phyloP scores from a whole-genome alignment of 2,113 vertebrate species.

The Zapus hudsonius region DNA sequence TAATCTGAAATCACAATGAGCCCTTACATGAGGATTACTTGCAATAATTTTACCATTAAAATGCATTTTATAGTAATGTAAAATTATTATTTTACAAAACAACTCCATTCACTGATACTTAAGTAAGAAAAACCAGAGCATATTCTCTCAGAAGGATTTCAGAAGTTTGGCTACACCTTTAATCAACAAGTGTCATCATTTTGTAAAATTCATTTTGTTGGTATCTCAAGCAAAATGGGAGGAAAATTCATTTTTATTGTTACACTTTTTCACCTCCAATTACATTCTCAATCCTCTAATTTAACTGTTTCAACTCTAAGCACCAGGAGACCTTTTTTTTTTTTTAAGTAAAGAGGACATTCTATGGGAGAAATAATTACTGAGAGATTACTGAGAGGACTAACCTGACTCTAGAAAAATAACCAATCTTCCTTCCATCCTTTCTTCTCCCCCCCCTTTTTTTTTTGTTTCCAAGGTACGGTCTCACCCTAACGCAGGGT shows the following conservation, averaged over 20 bases:
- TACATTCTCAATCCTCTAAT: not conserved
- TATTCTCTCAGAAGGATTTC: not conserved
- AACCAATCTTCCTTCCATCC: too few species aligned
- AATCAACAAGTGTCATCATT: slow-evolving; percentile 21
- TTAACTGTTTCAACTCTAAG: slow-evolving; percentile 31
- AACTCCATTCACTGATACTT: slow-evolving; percentile 52
- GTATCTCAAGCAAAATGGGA: slow-evolving; percentile 18
- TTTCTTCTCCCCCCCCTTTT: too few species aligned
- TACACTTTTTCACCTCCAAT: not conserved
- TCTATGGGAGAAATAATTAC: slow-evolving; percentile 6
- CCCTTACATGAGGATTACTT: slow-evolving; percentile 26
- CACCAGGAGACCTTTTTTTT: not conserved
- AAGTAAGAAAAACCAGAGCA: slow-evolving; percentile 44
- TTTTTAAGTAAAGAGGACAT: too few species aligned
- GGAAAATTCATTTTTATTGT: not conserved
- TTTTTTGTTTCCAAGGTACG: too few species aligned
- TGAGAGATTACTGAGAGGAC: not conserved
- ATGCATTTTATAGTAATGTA: not conserved
- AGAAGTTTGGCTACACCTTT: not conserved
- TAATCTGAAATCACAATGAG: slow-evolving; percentile 54
- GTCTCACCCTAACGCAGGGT: too few species aligned
- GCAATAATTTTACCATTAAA: not conserved
- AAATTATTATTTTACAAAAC: not conserved
- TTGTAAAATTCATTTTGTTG: slow-evolving; percentile 3
- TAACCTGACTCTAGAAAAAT: slow-evolving; percentile 12